A percentile compares a stretch with the other conserved stretches of the same genome.
These are phyloP conservation scores for Petrolisthes cinctipes DNA, from an alignment of 2,888 invertebrate species.

Conservation along the genomic window DNA sequence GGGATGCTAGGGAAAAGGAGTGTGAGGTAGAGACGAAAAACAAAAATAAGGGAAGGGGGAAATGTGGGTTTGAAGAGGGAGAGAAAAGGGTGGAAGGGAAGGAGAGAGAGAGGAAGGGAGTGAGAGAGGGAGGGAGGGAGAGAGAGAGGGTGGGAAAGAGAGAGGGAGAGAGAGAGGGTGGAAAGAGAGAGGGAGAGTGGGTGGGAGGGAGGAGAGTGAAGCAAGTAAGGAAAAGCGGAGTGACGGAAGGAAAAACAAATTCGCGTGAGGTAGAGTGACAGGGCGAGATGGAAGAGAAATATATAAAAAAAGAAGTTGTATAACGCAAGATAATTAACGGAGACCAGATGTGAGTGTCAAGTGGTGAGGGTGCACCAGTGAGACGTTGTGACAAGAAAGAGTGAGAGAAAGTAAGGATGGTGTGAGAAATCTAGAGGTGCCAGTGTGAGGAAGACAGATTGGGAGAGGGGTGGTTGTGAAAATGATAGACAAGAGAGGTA, in stretches of 20 bases:
- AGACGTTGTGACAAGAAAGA: neutral
- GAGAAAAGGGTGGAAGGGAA: neutral
- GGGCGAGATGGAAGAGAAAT: too few relatives aligned
- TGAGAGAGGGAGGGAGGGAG: neutral
- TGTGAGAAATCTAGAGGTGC: too few relatives aligned
- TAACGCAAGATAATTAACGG: too few relatives aligned
- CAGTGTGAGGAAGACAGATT: too few relatives aligned
- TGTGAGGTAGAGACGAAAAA: neutral
- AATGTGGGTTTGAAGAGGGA: neutral
- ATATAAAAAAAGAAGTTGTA: too few relatives aligned
- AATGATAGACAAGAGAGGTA: too few relatives aligned
- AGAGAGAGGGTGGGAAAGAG: neutral
- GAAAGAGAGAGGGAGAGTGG: neutral
- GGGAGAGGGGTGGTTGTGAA: too few relatives aligned
- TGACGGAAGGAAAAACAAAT: neutral
- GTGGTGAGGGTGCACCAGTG: neutral
- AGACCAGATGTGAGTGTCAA: neutral
- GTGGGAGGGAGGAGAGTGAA: neutral
- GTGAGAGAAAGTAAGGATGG: too few relatives aligned
- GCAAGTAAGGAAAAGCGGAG: neutral
- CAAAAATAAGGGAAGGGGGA: neutral
- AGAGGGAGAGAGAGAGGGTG: neutral
- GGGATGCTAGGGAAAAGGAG: neutral
- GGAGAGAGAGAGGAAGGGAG: neutral
- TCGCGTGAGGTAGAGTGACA: too few relatives aligned